These are phyloP conservation scores for Ceratoteleas bidentatus DNA, from an alignment of 1,140 invertebrate species.

Conservation along the genomic window DNA sequence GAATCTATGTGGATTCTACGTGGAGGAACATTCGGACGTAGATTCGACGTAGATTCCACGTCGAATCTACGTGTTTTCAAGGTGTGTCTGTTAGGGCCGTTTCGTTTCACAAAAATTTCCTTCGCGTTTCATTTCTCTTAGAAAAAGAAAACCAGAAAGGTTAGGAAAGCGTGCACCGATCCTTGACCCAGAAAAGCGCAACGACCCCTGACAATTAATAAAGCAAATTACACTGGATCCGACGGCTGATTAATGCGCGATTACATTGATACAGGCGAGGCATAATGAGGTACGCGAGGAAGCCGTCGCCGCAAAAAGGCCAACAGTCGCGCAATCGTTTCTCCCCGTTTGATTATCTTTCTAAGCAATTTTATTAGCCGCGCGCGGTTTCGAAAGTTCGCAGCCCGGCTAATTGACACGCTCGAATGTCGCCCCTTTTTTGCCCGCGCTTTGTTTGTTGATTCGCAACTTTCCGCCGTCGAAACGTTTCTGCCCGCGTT, in stretches of 20 bases:
- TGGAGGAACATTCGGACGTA: too few relatives aligned
- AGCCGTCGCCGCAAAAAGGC: conserved; percentile 7
- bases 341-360: conserved; percentile 4
- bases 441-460: background rate
- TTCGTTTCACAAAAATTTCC: too few relatives aligned
- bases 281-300: conserved; percentile 36
- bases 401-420: too few relatives aligned
- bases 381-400: background rate
- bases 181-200: conserved; percentile 33
- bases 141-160: too few relatives aligned
- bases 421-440: background rate
- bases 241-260: conserved; percentile 40
- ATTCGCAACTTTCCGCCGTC: background rate
- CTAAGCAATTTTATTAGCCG: conserved; percentile 6
- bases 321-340: background rate
- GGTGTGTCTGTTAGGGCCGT: too few relatives aligned
- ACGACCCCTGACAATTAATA: conserved; percentile 42
- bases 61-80: too few relatives aligned
- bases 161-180: too few relatives aligned
- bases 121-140: too few relatives aligned
- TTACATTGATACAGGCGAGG: conserved; percentile 37
- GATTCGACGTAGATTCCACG: too few relatives aligned
- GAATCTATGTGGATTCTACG: too few relatives aligned
- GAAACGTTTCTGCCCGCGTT: background rate
- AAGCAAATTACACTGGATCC: conserved; percentile 31